Conservation (phyloP, 1,140 invertebrate genomes). For the Trachymyrmex cornetzi region DNA sequence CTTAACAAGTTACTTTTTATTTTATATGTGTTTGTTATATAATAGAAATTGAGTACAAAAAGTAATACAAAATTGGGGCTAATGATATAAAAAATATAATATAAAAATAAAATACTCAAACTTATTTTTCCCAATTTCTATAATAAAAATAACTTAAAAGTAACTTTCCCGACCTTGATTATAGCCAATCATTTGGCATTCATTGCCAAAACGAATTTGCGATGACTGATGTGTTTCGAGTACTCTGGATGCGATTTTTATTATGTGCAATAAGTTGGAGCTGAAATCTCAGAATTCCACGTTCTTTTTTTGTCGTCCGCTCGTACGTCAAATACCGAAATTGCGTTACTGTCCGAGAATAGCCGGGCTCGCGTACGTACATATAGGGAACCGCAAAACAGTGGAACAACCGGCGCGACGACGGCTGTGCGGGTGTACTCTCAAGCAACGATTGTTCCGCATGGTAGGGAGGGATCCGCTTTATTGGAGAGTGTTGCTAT, state of each 20-base stretch:
- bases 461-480: conserved; percentile 76
- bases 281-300: conserved; percentile 15
- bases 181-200: conserved; percentile 13
- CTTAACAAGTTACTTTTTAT: no score
- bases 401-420: conserved; percentile 65
- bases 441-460: conserved; percentile 70
- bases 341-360: conserved; percentile 78
- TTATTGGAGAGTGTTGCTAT: conserved; percentile 85
- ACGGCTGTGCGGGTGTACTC: conserved; percentile 63
- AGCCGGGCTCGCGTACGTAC: conserved; percentile 26
- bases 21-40: no score
- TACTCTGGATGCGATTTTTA: conserved; percentile 8
- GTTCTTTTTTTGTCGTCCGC: conserved; percentile 52
- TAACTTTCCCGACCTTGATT: no score
- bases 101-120: no score
- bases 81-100: no score
- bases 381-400: conserved; percentile 68
- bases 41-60: no score
- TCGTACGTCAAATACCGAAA: conserved; percentile 73
- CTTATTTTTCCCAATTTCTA: no score
- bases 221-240: background rate
- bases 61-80: no score
- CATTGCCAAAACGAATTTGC: background rate
- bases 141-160: no score
- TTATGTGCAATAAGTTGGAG: background rate